phyloP scores from a whole-genome alignment of 37 sponge, comb jelly and placozoan genomes.

The Beroe forskalii region DNA sequence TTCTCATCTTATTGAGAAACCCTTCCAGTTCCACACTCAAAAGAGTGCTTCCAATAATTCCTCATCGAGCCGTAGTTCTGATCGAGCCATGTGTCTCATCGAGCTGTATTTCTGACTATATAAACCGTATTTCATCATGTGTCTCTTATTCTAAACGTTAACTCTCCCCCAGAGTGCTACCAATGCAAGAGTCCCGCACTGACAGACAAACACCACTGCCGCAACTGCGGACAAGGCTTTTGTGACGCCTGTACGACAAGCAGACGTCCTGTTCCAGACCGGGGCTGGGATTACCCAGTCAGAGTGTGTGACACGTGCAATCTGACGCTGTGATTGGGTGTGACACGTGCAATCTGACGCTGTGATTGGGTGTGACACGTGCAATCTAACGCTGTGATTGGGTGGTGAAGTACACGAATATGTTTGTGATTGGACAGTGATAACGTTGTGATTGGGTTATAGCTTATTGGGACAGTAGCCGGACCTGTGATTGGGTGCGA shows the following conservation, averaged over 20 bases:
- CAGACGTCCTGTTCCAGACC: conserved; percentile 32
- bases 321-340: conserved; percentile 9
- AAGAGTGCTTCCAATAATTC: no score
- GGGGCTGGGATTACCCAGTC: conserved; percentile 91
- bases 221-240: conserved; percentile 88
- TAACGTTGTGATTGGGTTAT: no score
- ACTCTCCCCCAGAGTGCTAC: conserved; percentile 64
- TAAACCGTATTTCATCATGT: no score
- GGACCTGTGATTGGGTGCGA: no score
- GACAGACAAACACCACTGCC: conserved; percentile 82
- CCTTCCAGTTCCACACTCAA: no score
- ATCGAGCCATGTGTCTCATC: no score
- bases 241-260: conserved; percentile 80
- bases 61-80: neutral
- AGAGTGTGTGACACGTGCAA: conserved; percentile 85
- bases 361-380: conserved; percentile 30
- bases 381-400: conserved; percentile 54
- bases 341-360: conserved; percentile 65
- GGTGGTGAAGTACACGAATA: no score
- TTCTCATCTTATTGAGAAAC: no score
- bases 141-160: no score
- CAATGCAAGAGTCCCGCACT: conserved; percentile 7
- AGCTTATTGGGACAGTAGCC: no score
- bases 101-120: no score
- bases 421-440: no score